A percentile compares a stretch with the other conserved stretches of the same genome.
Conservation (phyloP, 2,888 invertebrate species). For the Thera obeliscata region DNA sequence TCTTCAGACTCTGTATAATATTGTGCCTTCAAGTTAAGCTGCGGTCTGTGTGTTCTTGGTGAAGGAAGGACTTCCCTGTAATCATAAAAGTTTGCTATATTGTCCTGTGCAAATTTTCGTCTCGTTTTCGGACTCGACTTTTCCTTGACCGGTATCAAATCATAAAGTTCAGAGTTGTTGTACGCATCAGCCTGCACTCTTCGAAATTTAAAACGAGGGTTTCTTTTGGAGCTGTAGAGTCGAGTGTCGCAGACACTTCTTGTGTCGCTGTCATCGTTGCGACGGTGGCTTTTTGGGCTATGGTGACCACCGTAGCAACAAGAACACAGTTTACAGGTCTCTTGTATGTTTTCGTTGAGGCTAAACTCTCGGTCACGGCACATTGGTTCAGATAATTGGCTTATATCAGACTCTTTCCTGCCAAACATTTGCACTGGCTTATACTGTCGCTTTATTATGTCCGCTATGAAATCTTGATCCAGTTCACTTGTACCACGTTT, state of each 20-base stretch:
- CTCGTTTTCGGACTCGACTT: constrained; percentile 71
- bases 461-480: constrained; percentile 69
- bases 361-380: constrained; percentile 70
- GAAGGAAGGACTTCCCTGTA: constrained; percentile 74
- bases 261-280: constrained; percentile 56
- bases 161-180: constrained; percentile 68
- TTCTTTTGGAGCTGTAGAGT: constrained; percentile 60
- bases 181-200: constrained; percentile 52
- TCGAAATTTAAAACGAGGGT: constrained; percentile 48
- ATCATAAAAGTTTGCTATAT: constrained; percentile 50
- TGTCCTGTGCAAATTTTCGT: constrained; percentile 62
- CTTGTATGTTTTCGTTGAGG: constrained; percentile 51
- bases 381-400: constrained; percentile 72
- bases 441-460: constrained; percentile 72
- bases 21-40: constrained; percentile 69
- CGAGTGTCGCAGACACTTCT: constrained; percentile 70
- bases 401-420: constrained; percentile 62
- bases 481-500: constrained; percentile 48
- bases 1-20: constrained; percentile 60
- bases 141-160: constrained; percentile 75
- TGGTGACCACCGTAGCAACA: constrained; percentile 54
- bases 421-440: constrained; percentile 68
- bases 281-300: constrained; percentile 14
- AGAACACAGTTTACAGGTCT: constrained; percentile 62
- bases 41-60: constrained; percentile 68